Evolutionary conservation across 2,888 invertebrate genomes (phyloP).

Genomic region (Ectemnius lituratus): DNA sequence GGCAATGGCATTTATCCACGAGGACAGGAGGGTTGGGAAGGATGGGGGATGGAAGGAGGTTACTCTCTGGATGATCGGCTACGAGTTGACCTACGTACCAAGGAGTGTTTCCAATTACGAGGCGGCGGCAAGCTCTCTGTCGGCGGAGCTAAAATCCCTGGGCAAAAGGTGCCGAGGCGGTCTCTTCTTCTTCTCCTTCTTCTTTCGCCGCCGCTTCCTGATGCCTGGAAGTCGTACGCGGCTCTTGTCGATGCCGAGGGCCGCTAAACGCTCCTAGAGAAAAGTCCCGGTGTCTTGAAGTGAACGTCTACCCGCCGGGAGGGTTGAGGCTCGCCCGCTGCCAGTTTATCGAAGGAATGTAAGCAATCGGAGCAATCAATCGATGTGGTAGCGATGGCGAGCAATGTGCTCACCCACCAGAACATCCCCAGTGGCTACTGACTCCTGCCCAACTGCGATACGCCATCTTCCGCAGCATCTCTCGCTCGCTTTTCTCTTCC

Average conservation of each 20-base stretch:
- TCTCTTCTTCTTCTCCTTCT: constrained; percentile 22
- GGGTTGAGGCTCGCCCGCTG: constrained; percentile 35
- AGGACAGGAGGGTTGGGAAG: not conserved
- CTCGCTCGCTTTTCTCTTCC: not conserved
- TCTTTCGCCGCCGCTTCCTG: not conserved
- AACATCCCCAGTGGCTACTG: constrained; percentile 71
- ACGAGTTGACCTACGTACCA: constrained; percentile 25
- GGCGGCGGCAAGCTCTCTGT: constrained; percentile 29
- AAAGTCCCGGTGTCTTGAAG: no score
- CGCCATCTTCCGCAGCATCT: constrained; percentile 60
- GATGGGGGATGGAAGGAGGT: constrained; percentile 2
- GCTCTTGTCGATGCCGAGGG: no score
- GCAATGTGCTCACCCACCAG: constrained; percentile 70
- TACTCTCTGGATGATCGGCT: constrained; percentile 1
- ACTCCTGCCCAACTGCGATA: constrained; percentile 60
- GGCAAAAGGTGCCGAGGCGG: constrained; percentile 35
- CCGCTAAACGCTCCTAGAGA: no score
- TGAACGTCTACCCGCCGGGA: no score
- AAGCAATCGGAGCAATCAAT: constrained; percentile 70
- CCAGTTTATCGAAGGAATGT: constrained; percentile 62
- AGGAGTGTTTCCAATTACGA: constrained; percentile 49
- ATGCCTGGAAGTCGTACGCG: not conserved
- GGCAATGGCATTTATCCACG: constrained; percentile 5
- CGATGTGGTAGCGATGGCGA: constrained; percentile 70
- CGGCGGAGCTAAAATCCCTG: constrained; percentile 36